phyloP scores from a whole-genome alignment of 2,888 invertebrate species.

The Lycia hirtaria region DNA sequence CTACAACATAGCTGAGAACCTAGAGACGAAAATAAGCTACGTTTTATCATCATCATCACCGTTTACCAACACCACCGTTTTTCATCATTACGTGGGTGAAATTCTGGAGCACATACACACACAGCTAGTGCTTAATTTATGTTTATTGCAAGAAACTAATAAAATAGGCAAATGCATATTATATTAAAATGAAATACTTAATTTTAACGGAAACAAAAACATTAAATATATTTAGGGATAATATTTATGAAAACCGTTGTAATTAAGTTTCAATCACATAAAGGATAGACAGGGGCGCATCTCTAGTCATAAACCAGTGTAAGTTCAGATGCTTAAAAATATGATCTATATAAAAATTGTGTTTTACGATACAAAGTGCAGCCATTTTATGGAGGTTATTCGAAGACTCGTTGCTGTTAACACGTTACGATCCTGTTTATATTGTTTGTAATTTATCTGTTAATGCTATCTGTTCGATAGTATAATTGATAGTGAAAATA shows the following conservation, averaged over 20 bases:
- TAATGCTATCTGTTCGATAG: conserved; percentile 8
- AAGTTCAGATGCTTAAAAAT: conserved; percentile 55
- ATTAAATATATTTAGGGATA: no score
- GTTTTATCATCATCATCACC: no score
- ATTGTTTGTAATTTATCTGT: conserved; percentile 24
- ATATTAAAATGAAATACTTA: no score
- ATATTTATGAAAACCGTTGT: neutral
- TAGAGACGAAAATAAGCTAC: no score
- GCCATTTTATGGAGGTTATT: conserved; percentile 48
- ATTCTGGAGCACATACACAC: no score
- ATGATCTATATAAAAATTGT: conserved; percentile 58
- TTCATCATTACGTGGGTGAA: no score
- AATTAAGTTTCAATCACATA: neutral
- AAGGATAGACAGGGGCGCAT: neutral
- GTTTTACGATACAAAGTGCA: conserved; percentile 57
- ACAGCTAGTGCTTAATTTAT: no score
- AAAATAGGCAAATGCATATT: no score
- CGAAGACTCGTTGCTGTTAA: conserved; percentile 28
- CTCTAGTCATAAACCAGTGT: conserved; percentile 44
- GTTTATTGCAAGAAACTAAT: no score
- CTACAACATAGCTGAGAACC: no score
- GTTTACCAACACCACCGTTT: no score
- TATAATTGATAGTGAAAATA: neutral
- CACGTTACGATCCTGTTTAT: conserved; percentile 52
- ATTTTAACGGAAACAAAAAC: no score